phyloP scores from a whole-genome alignment of 1,140 invertebrate genomes.

The Leptopilina clavipes region DNA sequence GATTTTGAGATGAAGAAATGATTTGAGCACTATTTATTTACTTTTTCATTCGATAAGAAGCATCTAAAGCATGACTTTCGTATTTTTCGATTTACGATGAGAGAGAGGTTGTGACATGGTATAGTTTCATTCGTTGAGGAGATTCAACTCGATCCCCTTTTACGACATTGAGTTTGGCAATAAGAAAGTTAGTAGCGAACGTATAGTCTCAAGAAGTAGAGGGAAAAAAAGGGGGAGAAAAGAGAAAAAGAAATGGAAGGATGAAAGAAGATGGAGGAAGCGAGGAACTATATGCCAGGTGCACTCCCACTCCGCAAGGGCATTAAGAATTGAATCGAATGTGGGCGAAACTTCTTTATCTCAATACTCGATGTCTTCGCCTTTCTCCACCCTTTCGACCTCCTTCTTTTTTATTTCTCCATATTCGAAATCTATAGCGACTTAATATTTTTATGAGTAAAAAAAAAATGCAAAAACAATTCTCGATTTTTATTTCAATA shows the following conservation, averaged over 20 bases:
- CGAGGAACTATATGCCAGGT: slow-evolving; percentile 55
- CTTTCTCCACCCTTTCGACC: slow-evolving; percentile 51
- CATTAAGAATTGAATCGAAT: slow-evolving; percentile 71
- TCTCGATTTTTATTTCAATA: slow-evolving; percentile 42
- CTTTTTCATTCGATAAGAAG: no score
- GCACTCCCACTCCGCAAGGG: slow-evolving; percentile 47
- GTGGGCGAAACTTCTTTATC: slow-evolving; percentile 53
- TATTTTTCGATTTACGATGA: slow-evolving; percentile 22
- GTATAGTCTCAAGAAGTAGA: slow-evolving; percentile 22
- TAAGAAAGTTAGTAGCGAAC: slow-evolving; percentile 66
- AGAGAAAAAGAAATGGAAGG: neutral
- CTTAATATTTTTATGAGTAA: slow-evolving; percentile 65
- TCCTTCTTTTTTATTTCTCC: slow-evolving; percentile 51
- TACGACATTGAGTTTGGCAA: slow-evolving; percentile 71
- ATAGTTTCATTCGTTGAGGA: slow-evolving; percentile 38
- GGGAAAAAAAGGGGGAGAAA: slow-evolving; percentile 40
- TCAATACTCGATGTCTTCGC: slow-evolving; percentile 42
- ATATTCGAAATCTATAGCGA: slow-evolving; percentile 43
- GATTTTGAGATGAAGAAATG: neutral
- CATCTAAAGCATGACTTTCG: neutral
- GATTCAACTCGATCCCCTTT: slow-evolving; percentile 65
- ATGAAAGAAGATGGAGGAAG: slow-evolving; percentile 42
- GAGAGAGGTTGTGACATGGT: neutral
- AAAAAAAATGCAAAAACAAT: slow-evolving; percentile 59
- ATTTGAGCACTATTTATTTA: no score